Evolutionary conservation across 2,113 vertebrate genomes (phyloP).

Genomic region (Bagarius yarrelli): DNA sequence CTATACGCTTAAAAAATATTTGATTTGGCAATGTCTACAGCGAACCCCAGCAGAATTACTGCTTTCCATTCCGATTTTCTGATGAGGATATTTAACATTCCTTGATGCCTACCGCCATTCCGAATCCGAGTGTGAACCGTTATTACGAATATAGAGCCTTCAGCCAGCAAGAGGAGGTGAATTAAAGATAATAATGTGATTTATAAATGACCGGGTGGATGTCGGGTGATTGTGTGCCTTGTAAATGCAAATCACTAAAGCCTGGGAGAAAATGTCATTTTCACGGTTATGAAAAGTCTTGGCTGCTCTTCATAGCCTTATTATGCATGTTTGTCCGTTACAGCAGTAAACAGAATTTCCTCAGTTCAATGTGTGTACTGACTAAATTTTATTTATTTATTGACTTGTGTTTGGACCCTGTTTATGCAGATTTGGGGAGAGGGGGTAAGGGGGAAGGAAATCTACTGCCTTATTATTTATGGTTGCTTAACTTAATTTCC

Average conservation of each 20-base stretch:
- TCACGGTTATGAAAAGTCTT: conserved; percentile 31
- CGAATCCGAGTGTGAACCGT: conserved; percentile 17
- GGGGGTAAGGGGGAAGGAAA: not conserved
- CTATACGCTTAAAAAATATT: not conserved
- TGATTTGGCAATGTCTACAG: not conserved
- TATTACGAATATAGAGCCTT: conserved; percentile 12
- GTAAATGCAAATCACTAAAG: conserved; percentile 34
- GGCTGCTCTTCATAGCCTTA: conserved; percentile 18
- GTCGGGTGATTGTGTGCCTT: conserved; percentile 14
- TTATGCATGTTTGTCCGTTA: conserved; percentile 31
- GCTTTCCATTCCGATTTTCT: not conserved
- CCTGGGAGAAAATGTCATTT: conserved; percentile 31
- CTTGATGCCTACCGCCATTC: not conserved
- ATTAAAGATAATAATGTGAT: conserved; percentile 43
- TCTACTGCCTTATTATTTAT: conserved; percentile 26
- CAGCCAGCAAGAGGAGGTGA: conserved; percentile 23
- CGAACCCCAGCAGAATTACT: not conserved
- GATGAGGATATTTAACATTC: not conserved
- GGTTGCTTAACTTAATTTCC: conserved; percentile 17
- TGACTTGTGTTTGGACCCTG: conserved; percentile 22
- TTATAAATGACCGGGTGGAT: conserved; percentile 35
- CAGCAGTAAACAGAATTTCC: conserved; percentile 35
- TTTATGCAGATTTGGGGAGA: not conserved
- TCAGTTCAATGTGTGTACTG: conserved; percentile 24
- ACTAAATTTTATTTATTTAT: conserved; percentile 31